Evolutionary conservation across 2,888 invertebrate species (phyloP).

Genomic region (Drosophila atroscutellata): DNA sequence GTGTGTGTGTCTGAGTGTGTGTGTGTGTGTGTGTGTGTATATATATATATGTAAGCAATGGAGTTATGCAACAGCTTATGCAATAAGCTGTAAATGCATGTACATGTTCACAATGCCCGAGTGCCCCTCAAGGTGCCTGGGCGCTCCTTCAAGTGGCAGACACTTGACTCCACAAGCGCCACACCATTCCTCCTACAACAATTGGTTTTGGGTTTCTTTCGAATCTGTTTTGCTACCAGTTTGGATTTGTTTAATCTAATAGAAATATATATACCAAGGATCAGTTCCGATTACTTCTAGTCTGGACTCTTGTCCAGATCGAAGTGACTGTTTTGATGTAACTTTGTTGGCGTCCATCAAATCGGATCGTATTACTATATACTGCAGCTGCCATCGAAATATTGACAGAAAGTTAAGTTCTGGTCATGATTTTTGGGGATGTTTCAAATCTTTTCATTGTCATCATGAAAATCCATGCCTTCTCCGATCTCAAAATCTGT

Average conservation of each 20-base stretch:
- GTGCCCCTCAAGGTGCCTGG: conserved; percentile 47
- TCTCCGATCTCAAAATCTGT: not conserved
- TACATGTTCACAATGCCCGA: conserved; percentile 9
- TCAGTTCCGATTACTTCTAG: not conserved
- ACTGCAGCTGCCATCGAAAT: not conserved
- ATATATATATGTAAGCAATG: not conserved
- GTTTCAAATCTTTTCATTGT: not conserved
- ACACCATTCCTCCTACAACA: not conserved
- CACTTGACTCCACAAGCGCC: conserved; percentile 8
- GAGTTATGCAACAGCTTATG: conserved; percentile 7
- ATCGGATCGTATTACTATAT: not conserved
- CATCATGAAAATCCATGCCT: not conserved
- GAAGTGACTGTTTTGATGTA: not conserved
- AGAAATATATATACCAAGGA: not conserved
- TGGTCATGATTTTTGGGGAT: not conserved
- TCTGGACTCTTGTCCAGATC: not conserved
- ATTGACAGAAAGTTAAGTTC: not conserved
- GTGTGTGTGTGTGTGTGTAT: not conserved
- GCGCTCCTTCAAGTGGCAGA: conserved; percentile 33
- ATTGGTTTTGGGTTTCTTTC: not conserved
- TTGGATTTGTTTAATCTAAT: not conserved
- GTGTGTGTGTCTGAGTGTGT: not conserved
- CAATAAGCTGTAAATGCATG: not conserved
- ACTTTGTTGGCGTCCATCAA: not conserved
- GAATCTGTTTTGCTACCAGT: not conserved